Evolutionary conservation across 2,113 vertebrate genomes (phyloP).

Genomic region (Aleadryas rufinucha): DNA sequence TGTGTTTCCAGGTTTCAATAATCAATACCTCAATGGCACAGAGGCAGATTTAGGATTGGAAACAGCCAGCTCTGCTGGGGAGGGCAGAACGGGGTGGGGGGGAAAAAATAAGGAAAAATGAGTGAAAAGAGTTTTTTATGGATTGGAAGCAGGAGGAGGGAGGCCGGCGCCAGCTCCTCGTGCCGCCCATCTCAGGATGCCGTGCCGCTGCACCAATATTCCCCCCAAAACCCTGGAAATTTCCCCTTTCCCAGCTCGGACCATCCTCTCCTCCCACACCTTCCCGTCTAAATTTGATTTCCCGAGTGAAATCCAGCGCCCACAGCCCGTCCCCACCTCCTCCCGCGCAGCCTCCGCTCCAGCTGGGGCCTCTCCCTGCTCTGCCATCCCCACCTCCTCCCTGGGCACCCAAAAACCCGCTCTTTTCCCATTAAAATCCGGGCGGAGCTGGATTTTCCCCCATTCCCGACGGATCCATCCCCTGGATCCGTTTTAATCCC

Average conservation of each 20-base stretch:
- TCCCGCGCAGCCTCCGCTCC: neutral
- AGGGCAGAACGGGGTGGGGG: neutral
- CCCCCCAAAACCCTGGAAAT: rapidly evolving
- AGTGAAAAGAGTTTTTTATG: neutral
- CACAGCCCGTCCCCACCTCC: neutral
- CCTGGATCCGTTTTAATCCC: neutral
- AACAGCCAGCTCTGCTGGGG: neutral
- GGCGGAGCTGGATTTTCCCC: rapidly evolving
- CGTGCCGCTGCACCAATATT: neutral
- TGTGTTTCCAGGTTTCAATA: neutral
- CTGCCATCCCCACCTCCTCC: neutral
- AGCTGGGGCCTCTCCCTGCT: neutral
- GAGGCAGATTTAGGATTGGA: neutral
- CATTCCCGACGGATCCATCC: neutral
- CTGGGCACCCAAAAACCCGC: rapidly evolving
- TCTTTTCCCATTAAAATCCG: neutral
- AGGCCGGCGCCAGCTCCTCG: rapidly evolving
- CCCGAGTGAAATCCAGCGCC: neutral
- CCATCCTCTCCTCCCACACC: neutral
- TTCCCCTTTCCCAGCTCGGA: neutral
- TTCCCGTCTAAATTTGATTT: neutral
- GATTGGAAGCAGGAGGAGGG: neutral
- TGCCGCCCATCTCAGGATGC: neutral
- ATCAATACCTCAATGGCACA: rapidly evolving
- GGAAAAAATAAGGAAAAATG: rapidly evolving